Base-by-base conservation (phyloP, 2,797 vertebrate genomes). In the Schizopygopsis malacanthus region DNA sequence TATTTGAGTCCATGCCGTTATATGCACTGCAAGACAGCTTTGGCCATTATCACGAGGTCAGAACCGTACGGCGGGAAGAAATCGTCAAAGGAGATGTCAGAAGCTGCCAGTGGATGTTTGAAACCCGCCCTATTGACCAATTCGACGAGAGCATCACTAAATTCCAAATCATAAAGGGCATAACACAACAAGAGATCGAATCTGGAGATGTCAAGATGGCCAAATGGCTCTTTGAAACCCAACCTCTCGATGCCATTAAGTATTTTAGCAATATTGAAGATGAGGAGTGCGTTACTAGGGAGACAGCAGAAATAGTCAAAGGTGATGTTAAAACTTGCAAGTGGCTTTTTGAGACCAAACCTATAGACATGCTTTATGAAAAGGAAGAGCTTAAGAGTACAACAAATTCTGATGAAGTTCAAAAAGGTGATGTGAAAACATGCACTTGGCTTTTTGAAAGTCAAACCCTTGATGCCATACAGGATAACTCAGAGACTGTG, bases 211-310 rank as follows among this genome's bases (percentile, higher is more conserved):
- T 99, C 37, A 98, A 97, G 95, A 97, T 96, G 78, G 97, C 97
- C 69, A 98, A 97, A 90, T 98, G 97, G 97, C 92, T 99, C 79
- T 99, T 99, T 95, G 97, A 99, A 95, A 99, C 97, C 2, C 97
- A 98, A 88, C 96, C 97, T 88, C 95, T 99, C 73, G 97, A 99
- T 91, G 95, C 95, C 16, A 98, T 99, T 80, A 98, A 97, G 91
- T 96, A 96, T 90, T 96, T 97, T 85, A 97, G 94, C 80, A 95
- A 96, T 61, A 89, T 93, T 37, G 97, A 97, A 89, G 96, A 97
- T 88, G 95, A 95, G 86, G 96, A 97, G 91, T 91, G 47, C 70
- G 88, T 91, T 79, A 86, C 84, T 70, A 93, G 87, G 71, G 86
- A 93, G 81, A 91, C 72, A 71, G 67, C 77, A 39, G 96, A 98